These are phyloP conservation scores for Spodoptera exigua DNA, from an alignment of 2,888 invertebrate genomes.

Conservation along the genomic window DNA sequence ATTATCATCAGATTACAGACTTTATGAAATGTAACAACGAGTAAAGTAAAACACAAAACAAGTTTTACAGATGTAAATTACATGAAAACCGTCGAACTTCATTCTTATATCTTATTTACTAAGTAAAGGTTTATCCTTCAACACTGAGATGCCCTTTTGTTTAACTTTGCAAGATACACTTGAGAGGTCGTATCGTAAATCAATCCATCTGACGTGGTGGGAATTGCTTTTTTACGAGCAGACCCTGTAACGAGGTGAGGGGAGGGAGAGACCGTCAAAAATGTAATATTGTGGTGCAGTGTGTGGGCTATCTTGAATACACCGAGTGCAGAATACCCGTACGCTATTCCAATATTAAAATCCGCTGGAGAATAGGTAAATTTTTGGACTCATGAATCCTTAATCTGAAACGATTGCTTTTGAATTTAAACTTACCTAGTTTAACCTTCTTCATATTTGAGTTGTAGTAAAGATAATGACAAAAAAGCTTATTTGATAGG, in stretches of 20 bases:
- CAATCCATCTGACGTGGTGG: constrained; percentile 76
- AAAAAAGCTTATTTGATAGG: too few species aligned
- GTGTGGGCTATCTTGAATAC: not conserved
- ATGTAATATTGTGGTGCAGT: constrained; percentile 4
- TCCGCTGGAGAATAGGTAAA: too few species aligned
- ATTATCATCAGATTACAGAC: too few species aligned
- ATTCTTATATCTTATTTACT: constrained; percentile 60
- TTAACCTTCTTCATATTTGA: too few species aligned
- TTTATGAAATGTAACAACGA: too few species aligned
- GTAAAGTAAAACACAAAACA: not conserved
- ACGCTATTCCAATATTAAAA: too few species aligned
- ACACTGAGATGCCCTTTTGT: constrained; percentile 58
- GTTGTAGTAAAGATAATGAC: too few species aligned
- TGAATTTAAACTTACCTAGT: too few species aligned
- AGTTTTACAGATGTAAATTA: constrained; percentile 10
- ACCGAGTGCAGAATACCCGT: not conserved
- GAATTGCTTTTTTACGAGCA: constrained; percentile 77
- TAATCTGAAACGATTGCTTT: too few species aligned
- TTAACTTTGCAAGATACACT: constrained; percentile 66
- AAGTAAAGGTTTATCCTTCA: constrained; percentile 59
- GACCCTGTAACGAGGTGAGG: constrained; percentile 50
- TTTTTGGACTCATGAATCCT: too few species aligned
- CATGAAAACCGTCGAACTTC: constrained; percentile 17
- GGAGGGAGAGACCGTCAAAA: constrained; percentile 23
- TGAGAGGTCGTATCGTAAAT: constrained; percentile 76